Conservation (phyloP, 53 echinoderm and acorn worm genomes). For the Antedon mediterranea region DNA sequence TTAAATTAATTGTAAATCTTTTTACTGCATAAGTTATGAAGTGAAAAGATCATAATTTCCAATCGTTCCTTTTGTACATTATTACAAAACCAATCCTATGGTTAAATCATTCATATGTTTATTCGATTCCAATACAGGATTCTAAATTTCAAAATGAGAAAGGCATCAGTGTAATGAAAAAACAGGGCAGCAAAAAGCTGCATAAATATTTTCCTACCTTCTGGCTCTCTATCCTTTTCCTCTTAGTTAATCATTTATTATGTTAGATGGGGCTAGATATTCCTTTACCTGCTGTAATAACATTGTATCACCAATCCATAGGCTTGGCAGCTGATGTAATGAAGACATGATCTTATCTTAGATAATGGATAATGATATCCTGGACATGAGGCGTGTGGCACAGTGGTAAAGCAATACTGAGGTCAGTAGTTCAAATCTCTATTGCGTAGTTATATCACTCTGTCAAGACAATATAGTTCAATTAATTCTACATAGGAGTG, state of each 20-base stretch:
- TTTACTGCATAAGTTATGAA: no score
- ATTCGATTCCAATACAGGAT: neutral
- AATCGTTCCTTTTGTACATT: no score
- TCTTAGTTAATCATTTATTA: neutral
- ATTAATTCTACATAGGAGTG: no score
- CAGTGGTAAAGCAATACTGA: neutral
- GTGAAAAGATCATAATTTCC: no score
- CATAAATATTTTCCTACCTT: neutral
- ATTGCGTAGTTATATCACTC: no score
- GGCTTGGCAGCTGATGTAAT: neutral
- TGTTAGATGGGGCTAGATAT: neutral
- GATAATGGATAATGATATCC: neutral
- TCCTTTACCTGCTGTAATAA: neutral
- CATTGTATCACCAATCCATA: neutral
- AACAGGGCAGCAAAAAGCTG: neutral
- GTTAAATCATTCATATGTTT: no score
- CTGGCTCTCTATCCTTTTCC: neutral
- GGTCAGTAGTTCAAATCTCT: neutral
- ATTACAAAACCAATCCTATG: no score
- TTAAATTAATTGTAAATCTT: no score
- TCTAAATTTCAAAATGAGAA: neutral
- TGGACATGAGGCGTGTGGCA: neutral
- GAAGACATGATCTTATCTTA: neutral
- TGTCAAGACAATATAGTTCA: no score
- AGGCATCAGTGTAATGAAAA: neutral